These are phyloP conservation scores for Tetragnatha montana DNA, from an alignment of 2,888 invertebrate species.

Conservation along the genomic window DNA sequence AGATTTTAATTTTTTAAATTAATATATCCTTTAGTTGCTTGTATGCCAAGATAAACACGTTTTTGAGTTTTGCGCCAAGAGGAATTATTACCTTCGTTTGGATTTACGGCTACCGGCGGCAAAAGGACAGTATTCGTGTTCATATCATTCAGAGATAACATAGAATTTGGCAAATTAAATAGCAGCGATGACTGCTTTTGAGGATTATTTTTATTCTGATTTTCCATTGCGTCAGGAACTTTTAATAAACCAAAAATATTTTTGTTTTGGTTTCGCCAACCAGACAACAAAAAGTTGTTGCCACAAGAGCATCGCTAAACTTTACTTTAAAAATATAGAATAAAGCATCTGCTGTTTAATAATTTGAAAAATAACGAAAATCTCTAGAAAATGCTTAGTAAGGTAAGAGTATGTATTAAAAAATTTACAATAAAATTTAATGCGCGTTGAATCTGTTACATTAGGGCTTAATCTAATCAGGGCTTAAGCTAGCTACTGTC, in stretches of 20 bases:
- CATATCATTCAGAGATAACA: constrained; percentile 44
- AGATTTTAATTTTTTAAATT: background rate
- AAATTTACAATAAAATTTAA: no score
- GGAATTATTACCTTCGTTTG: constrained; percentile 15
- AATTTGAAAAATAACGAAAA: no score
- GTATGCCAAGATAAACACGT: background rate
- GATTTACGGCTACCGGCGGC: constrained; percentile 50
- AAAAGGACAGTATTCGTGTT: constrained; percentile 34
- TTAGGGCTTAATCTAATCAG: no score
- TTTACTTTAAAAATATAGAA: no score
- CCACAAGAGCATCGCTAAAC: no score
- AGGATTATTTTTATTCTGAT: background rate
- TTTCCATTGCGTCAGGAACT: constrained; percentile 4
- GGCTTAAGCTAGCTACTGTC: no score
- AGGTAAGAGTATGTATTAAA: no score
- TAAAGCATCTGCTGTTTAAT: no score
- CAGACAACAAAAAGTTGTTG: background rate
- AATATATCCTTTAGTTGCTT: background rate
- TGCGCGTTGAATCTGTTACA: no score
- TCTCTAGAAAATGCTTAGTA: no score
- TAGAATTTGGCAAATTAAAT: constrained; percentile 34
- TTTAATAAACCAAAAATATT: background rate
- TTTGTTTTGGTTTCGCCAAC: constrained; percentile 1
- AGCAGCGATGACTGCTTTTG: constrained; percentile 36
- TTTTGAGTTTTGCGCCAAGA: background rate